Base-by-base conservation (phyloP, 2,113 vertebrate species). In the Corythornis vintsioides region DNA sequence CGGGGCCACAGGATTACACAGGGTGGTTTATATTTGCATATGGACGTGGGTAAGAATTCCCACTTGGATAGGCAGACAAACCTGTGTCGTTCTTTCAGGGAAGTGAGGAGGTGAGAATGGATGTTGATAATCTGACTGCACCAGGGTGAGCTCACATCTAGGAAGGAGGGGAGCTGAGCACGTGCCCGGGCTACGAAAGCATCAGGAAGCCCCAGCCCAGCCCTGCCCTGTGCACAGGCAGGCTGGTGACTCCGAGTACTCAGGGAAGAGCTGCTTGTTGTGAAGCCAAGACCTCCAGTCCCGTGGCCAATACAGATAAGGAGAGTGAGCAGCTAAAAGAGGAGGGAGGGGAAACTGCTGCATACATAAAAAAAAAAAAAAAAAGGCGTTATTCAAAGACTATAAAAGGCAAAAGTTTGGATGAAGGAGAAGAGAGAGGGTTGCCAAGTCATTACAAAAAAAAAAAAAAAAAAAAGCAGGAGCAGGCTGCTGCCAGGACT, bases 321-420 rank as follows among this genome's bases (percentile, higher is more conserved):
- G 67, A 89, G 35, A 73, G 87, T 79, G 88, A 96, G 79, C 4
- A 89, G 92, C 76, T 83, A 74, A 59, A 48, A 85, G 87, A 83
- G 94, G 33, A 79, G 82, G 80, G 95, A 95, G 88, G 81, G 72
- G 56, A 89, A 88, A 76, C 71, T 35, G 82, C 83, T 88, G 28
- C 86, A 83, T 66, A 48, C 53, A 64, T 81, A n/a, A 45, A 88
- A 6, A 55, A 40, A 69, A 29, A n/a, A 77, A 52, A 52, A 63
- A 92, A 91, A 94, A 60, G 75, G 74, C 48, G 12, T 92, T 88
- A 85, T 92, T 74, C 84, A 91, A 95, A 89, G 85, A 70, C 88
- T 86, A 95, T 97, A 98, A 97, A 97, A 97, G 97, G 96, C 87
- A 94, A 96, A 92, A 91, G 89, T 92, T 80, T 96, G 92, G 92